Percentiles rank a stretch among this genome's conserved stretches.
Evolutionary conservation across 2,797 vertebrate genomes (phyloP).

Genomic region (Champsocephalus gunnari): DNA sequence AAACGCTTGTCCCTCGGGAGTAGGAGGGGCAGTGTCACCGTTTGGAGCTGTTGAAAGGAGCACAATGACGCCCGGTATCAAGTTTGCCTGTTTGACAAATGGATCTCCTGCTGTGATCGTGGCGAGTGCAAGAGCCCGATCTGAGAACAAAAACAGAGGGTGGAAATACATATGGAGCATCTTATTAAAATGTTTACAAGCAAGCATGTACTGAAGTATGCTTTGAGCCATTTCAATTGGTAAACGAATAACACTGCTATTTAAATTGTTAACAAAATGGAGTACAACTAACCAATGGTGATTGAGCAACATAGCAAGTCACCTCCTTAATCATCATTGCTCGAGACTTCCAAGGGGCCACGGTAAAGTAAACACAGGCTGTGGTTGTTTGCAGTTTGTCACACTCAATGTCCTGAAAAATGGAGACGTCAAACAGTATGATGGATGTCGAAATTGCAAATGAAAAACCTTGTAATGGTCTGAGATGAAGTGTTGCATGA

Average conservation of each 20-base stretch:
- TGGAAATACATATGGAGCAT: constrained; percentile 43
- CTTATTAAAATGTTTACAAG: constrained; percentile 20
- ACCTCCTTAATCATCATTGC: constrained; percentile 29
- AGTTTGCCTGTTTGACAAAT: constrained; percentile 87
- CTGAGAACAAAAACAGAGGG: constrained; percentile 53
- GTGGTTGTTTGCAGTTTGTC: constrained; percentile 65
- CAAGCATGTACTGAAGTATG: not conserved
- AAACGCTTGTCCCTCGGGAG: constrained; percentile 78
- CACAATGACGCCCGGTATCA: constrained; percentile 85
- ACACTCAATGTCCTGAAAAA: constrained; percentile 41
- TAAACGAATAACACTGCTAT: no score
- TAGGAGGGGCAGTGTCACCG: constrained; percentile 84
- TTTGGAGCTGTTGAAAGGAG: constrained; percentile 86
- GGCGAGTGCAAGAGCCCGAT: constrained; percentile 71
- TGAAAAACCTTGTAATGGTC: not conserved
- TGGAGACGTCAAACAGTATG: constrained; percentile 29
- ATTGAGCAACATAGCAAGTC: constrained; percentile 55
- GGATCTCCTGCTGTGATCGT: constrained; percentile 79
- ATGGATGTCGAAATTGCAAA: constrained; percentile 9
- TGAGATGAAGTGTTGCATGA: constrained; percentile 1
- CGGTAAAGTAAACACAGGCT: constrained; percentile 62
- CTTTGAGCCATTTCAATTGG: not conserved
- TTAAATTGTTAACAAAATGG: not conserved
- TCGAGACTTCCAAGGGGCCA: constrained; percentile 36
- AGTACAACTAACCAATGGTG: constrained; percentile 36